Base-by-base conservation (phyloP, 92 coral and sea anemone species). In the Pocillopora grandis region DNA sequence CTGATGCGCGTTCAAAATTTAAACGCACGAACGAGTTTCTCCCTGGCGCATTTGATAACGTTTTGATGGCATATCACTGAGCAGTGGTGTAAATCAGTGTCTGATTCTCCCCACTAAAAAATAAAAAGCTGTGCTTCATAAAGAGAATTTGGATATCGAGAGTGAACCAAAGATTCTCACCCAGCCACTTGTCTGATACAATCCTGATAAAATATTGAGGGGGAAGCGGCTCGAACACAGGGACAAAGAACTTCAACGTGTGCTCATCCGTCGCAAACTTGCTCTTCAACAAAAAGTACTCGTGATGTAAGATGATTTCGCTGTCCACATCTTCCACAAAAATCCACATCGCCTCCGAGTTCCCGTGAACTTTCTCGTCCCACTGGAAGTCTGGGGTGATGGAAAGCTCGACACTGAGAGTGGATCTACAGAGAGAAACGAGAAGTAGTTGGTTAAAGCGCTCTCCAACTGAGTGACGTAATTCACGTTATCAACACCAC, bases 371-470 rank as follows among this genome's bases (percentile, higher is more conserved):
- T 70, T 96, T 96, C 78, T 96, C 99, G n/a, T 96, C 99, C 99
- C 99, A 96, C 88, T 96, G 99, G 77, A 96, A 96, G 85, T 96
- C 99, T 16, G 99, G 99, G 14, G 99, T 96, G 87, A 96, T 91
- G 9, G 94, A 93, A 71, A 96, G 85, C 80, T 96, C 99, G 10
- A 96, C 99, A 67, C 99, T 96, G 2, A 96, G 89, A 1, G 99
- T 96, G 2, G 99, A 96, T 80, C 99, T 94, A 79, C 14, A 62
- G 18, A 70, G 52, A 4, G 0, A 42, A 27, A 42, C 52, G 0
- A 8, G 52, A 42, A 3, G 52, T 42, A 42, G 52, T 42, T 42
- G 8, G 52, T 42, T 27, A 27, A 27, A 27, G 31, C 1, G 31
- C 31, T 42, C 52, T 42, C 52, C 52, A 42, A 42, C 52, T 7